Conservation (phyloP, 2,113 vertebrate genomes). For the Poeciliopsis turrubarensis region DNA sequence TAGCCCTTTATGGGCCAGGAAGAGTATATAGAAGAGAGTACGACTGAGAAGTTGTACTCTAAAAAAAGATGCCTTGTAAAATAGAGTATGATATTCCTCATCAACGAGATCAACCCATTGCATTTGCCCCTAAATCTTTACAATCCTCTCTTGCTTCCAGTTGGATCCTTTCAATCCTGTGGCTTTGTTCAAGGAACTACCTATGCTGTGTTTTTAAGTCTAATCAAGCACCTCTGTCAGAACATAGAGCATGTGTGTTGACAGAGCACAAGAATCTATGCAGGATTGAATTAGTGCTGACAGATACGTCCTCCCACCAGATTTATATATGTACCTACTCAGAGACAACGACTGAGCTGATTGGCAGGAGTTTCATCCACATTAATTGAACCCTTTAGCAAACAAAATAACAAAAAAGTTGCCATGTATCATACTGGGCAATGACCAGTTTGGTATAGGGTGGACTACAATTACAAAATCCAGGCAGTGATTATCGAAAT, state of each 20-base stretch:
- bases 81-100: slow-evolving; percentile 12
- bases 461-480: background rate
- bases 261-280: slow-evolving; percentile 62
- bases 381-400: slow-evolving; percentile 23
- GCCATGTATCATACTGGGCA: background rate
- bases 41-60: slow-evolving; percentile 1
- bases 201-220: slow-evolving; percentile 60
- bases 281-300: slow-evolving; percentile 66
- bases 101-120: slow-evolving; percentile 10
- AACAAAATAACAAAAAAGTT: slow-evolving; percentile 21
- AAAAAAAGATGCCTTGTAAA: background rate
- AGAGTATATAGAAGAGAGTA: background rate
- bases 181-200: slow-evolving; percentile 40
- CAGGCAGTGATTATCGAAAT: background rate
- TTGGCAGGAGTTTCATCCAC: slow-evolving; percentile 30
- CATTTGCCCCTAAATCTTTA: slow-evolving; percentile 11
- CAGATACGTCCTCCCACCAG: slow-evolving; percentile 68
- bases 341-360: slow-evolving; percentile 60
- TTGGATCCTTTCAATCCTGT: slow-evolving; percentile 34
- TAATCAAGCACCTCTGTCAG: slow-evolving; percentile 70
- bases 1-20: background rate
- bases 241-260: slow-evolving; percentile 68
- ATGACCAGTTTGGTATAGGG: background rate
- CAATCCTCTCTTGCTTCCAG: slow-evolving; percentile 19
- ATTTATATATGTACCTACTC: slow-evolving; percentile 59